Percentiles rank a stretch among this genome's conserved stretches.
phyloP scores from a whole-genome alignment of 2,113 vertebrate genomes.

The Hydrochoerus hydrochaeris region DNA sequence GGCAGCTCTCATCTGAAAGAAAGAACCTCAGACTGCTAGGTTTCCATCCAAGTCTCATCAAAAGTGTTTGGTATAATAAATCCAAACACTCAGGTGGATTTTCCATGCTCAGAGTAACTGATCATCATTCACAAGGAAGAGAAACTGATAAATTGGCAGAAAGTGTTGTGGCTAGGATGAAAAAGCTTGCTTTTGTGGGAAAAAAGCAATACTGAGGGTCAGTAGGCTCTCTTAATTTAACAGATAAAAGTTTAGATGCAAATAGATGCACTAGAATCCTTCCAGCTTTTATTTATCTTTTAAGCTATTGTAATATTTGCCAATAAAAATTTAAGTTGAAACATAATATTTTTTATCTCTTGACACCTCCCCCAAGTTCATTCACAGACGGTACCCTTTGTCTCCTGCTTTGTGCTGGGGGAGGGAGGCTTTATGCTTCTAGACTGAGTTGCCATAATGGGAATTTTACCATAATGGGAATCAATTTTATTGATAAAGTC shows the following conservation, averaged over 20 bases:
- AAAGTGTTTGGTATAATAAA: not conserved
- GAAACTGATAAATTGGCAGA: not conserved
- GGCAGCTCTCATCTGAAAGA: not conserved
- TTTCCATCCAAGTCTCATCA: not conserved
- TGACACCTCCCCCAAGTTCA: not conserved
- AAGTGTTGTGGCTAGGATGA: not conserved
- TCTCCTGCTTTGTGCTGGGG: not conserved
- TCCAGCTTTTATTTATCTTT: not conserved
- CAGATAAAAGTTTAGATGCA: not conserved
- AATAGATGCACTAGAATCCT: not conserved
- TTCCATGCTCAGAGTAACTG: not conserved
- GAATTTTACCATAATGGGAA: constrained; percentile 1
- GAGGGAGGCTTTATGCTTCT: not conserved
- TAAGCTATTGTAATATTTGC: not conserved
- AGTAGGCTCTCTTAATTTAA: not conserved
- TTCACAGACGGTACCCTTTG: not conserved
- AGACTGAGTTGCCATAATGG: not conserved
- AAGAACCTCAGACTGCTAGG: not conserved
- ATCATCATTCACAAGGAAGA: not conserved
- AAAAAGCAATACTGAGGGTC: not conserved
- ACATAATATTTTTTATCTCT: not conserved
- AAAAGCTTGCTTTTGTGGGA: not conserved
- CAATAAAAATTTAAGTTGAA: not conserved
- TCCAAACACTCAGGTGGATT: not conserved
- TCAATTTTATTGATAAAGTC: constrained; percentile 1